Conservation (phyloP, 2,113 vertebrate species). For the Myiopsitta monachus region DNA sequence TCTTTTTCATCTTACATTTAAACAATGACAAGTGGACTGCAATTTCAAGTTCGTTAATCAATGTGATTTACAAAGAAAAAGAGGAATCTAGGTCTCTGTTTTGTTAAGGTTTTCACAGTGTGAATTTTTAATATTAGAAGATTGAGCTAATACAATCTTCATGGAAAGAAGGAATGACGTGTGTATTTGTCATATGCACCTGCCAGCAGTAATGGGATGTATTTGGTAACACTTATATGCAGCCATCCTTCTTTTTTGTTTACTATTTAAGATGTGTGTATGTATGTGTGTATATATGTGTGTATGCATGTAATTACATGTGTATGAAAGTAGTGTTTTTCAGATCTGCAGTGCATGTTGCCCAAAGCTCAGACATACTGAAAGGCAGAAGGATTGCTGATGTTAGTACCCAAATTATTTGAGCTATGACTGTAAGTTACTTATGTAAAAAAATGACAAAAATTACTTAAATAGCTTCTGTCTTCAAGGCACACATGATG, state of each 20-base stretch:
- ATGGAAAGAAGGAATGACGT: neutral
- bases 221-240: neutral
- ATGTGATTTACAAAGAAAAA: neutral
- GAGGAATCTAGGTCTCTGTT: neutral
- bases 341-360: rapidly evolving
- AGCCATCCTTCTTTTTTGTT: neutral
- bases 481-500: neutral
- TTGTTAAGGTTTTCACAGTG: neutral
- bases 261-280: neutral
- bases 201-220: neutral
- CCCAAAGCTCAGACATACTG: neutral
- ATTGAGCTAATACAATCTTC: neutral
- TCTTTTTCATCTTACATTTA: neutral
- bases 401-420: neutral
- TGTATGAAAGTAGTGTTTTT: neutral
- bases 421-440: neutral
- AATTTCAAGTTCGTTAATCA: neutral
- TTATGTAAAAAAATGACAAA: neutral
- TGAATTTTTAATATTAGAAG: neutral
- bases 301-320: too few species aligned
- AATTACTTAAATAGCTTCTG: neutral
- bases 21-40: neutral
- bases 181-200: neutral
- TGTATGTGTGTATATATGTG: neutral
- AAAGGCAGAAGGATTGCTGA: neutral